Evolutionary conservation across 30 jellyfish, hydroid and myxozoan species (phyloP), one percentile per base, ranked within the genome.

Genomic region (Cassiopea andromeda): DNA sequence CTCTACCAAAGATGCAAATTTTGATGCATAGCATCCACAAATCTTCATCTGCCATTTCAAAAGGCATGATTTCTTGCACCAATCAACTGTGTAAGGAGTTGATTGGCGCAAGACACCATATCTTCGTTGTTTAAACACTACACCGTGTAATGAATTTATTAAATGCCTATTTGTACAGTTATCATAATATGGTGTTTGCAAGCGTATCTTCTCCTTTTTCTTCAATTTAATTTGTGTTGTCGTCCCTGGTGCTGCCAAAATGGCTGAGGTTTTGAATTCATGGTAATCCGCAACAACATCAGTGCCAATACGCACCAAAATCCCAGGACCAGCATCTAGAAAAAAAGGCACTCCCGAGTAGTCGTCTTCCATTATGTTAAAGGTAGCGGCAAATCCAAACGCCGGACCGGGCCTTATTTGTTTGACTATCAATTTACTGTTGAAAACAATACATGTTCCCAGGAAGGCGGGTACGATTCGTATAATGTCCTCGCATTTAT

Each of bases 231-330:
- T 64, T 14, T 64, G 73, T 13, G 73, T 64, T 9, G 15, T 2
- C 73, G 15, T 64, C 73, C 73, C 73, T 5, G 73, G 73, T 64
- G 73, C 73, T 64, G 73, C 73, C 43, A 13, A 13, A 64, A 64
- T 64, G 19, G 73, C 73, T 5, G 43, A 13, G 15, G 8, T 64
- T 14, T 64, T 64, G 19, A 64, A 64, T 9, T 64, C 73, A 17
- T 64, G 73, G 43, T 64, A 64, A 17, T 64, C 43, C 73, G 27
- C 2, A 2, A 2, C 43, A 2, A 17, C 2, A 64, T 64, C 73
- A 13, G 73, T 9, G 6, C 73, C 27, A 64, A 64, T 14, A 13
- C 73, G 73, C 43, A 64, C 73, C 73, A 64, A 14, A 4, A 64
- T 7, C 6, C 73, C 73, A 4, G 43, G 43, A 2, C 73, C 73